Base-by-base conservation (phyloP, 1,140 invertebrate genomes). In the Bombus soroeensis region DNA sequence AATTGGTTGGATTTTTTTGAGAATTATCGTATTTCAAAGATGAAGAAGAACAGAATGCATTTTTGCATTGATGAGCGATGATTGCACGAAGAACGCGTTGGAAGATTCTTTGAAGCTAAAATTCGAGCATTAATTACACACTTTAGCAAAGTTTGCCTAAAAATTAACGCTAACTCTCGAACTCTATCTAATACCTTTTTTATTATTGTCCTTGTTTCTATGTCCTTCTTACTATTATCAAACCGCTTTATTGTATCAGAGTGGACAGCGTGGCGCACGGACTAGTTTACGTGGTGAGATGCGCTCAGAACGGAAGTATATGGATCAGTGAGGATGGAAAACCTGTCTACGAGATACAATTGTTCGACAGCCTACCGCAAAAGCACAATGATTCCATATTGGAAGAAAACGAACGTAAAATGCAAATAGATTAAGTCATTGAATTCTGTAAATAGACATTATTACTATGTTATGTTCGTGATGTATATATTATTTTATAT, bases 251-350 rank as follows among this genome's bases (percentile, higher is more conserved):
- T 81, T 84, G 77, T 89, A 90, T 64, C 77, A 96, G 96, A 62
- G 89, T 94, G 28, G 93, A 94, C 43, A 92, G 92, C 53, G 93
- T 96, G 5, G 95, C 96, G 4, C 93, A 95, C 75, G 95, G 95
- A 32, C 89, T 96, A 85, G 92, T 96, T 28, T 95, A 94, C 9
- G 88, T 95, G 64, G 96, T 96, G 47, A 94, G 93, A 62, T 93
- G 95, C 71, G 96, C 95, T 3, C 93, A 94, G 79, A 96, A 95
- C 82, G 95, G 96, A 25, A 95, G 94, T 66, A 92, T 96, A 4
- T 96, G 96, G 95, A 95, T 96, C 39, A 93, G 92, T 62, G 96
- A 96, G 87, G 94, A 95, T 73, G 94, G 93, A 13, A 88, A 96
- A 78, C 95, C 95, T 3, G 93, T 95, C n/a, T 96, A 96, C 81